These are phyloP conservation scores for Aurelia coerulea DNA, from an alignment of 30 jellyfish, hydroid and myxozoan genomes.

Conservation along the genomic window DNA sequence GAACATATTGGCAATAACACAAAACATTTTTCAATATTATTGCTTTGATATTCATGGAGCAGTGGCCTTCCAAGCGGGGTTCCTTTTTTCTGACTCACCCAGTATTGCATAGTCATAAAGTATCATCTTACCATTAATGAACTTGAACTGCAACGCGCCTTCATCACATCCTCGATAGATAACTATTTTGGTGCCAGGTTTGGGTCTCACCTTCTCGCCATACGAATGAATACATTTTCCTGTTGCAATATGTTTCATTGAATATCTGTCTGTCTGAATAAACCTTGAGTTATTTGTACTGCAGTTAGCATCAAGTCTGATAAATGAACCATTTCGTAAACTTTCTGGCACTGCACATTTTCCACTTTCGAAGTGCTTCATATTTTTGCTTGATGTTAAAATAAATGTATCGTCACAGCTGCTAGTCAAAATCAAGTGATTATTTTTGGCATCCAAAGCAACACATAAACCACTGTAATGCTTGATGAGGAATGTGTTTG, in stretches of 20 bases:
- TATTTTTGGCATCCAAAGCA: neutral
- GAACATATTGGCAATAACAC: no score
- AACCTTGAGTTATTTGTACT: neutral
- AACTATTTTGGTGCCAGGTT: conserved; percentile 44
- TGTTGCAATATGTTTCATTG: conserved; percentile 43
- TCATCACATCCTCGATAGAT: conserved; percentile 45
- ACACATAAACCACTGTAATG: conserved; percentile 30
- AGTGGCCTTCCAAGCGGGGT: no score
- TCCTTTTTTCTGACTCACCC: no score
- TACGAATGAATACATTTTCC: conserved; percentile 55
- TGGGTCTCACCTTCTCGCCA: conserved; percentile 26
- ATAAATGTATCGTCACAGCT: conserved; percentile 10
- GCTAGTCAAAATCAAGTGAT: conserved; percentile 2
- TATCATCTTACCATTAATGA: neutral
- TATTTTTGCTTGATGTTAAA: neutral
- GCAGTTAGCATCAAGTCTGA: conserved; percentile 3
- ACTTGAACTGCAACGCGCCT: conserved; percentile 26
- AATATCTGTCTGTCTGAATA: conserved; percentile 10
- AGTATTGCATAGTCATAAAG: no score
- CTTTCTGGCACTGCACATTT: conserved; percentile 25
- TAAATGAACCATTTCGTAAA: neutral
- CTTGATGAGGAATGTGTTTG: neutral
- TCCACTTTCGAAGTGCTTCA: conserved; percentile 9
- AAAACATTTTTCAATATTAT: no score
- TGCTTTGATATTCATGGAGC: no score